These are phyloP conservation scores for Wiebesia pumilae DNA, from an alignment of 1,140 invertebrate species.

Conservation along the genomic window DNA sequence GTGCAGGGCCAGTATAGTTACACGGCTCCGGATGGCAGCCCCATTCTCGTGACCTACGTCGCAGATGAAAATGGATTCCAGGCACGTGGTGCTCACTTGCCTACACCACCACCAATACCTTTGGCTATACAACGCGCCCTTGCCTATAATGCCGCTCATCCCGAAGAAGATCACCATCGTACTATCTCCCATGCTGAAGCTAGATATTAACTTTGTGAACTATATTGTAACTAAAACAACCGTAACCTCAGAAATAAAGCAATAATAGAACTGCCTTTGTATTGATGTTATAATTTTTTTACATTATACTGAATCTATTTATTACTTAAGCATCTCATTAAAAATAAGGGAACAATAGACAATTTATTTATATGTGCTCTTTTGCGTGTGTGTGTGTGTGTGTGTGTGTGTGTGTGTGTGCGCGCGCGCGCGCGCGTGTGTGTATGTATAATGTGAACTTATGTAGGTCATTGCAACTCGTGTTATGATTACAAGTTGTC, in stretches of 20 bases:
- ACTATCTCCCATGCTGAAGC: background rate
- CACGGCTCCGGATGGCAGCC: conserved; percentile 86
- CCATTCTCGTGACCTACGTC: conserved; percentile 84
- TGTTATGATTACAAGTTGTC: background rate
- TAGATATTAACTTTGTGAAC: background rate
- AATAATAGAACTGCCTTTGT: background rate
- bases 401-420: background rate
- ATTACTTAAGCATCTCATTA: background rate
- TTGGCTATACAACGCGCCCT: conserved; percentile 72
- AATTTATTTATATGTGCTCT: background rate
- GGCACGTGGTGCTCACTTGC: conserved; percentile 83
- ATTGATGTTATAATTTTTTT: background rate
- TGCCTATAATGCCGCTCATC: conserved; percentile 72
- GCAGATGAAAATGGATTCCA: conserved; percentile 87
- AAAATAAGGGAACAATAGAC: background rate
- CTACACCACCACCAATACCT: conserved; percentile 85
- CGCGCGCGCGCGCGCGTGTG: too few relatives aligned
- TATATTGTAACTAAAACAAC: background rate
- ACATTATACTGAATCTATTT: background rate
- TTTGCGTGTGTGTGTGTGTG: too few relatives aligned
- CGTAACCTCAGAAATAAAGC: background rate
- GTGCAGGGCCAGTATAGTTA: conserved; percentile 87
- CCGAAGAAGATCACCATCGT: conserved; percentile 66
- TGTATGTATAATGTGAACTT: background rate
- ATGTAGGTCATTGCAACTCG: conserved; percentile 18